Percentiles rank a stretch among this genome's conserved stretches.
Conservation (phyloP, 2,797 vertebrate species). For the Luscinia luscinia region DNA sequence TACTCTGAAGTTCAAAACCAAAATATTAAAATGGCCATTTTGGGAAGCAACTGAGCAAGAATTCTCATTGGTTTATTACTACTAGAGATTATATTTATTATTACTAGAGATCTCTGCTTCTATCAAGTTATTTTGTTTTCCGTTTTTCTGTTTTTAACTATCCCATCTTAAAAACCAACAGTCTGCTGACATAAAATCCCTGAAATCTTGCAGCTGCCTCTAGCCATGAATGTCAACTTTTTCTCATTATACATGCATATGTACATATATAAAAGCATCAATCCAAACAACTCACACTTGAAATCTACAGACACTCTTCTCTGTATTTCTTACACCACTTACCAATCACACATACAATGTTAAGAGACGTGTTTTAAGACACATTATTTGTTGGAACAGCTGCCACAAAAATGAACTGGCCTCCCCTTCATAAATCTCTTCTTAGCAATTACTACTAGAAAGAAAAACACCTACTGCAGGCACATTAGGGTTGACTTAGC, state of each 20-base stretch:
- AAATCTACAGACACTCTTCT: not conserved
- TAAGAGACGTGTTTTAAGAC: not conserved
- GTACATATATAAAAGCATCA: not conserved
- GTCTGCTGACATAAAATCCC: not conserved
- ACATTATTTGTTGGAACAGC: not conserved
- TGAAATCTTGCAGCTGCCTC: not conserved
- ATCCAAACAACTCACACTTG: not conserved
- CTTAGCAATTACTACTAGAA: not conserved
- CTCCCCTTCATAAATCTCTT: not conserved
- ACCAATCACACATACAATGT: not conserved
- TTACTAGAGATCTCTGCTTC: not conserved
- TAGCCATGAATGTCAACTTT: not conserved
- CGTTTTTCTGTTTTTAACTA: not conserved
- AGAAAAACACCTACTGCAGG: not conserved
- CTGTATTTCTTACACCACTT: not conserved
- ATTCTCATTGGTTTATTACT: not conserved
- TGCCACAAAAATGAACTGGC: not conserved
- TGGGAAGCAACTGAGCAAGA: not conserved
- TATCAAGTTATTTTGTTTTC: not conserved
- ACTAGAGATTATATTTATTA: too few relatives aligned
- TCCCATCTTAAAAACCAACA: not conserved
- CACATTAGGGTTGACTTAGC: not conserved
- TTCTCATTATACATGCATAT: not conserved
- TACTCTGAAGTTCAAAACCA: not conserved
- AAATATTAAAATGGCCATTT: not conserved